A percentile compares a stretch with the other conserved stretches of the same genome.
These are phyloP conservation scores for Cygnus atratus DNA, from an alignment of 2,113 vertebrate species.

Conservation along the genomic window DNA sequence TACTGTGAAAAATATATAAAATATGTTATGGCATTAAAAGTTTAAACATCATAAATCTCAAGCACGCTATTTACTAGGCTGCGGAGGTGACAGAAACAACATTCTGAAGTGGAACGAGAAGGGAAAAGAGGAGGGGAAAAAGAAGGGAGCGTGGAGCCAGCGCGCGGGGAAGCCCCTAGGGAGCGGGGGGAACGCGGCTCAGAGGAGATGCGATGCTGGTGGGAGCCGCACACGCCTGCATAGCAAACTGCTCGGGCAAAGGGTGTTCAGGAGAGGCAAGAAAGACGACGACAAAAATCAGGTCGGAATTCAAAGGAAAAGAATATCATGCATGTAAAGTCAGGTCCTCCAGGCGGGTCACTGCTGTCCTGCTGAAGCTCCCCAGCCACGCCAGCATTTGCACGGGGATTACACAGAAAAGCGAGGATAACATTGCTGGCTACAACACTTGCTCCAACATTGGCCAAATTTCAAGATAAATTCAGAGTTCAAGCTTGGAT, in stretches of 20 bases:
- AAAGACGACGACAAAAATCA: background rate
- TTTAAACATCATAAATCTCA: slow-evolving; percentile 45
- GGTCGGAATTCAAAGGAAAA: too few relatives aligned
- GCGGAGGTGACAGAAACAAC: slow-evolving; percentile 67
- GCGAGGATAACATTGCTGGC: background rate
- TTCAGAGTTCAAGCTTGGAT: background rate
- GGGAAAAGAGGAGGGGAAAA: slow-evolving; percentile 25
- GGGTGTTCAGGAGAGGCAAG: background rate
- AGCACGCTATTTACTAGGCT: background rate
- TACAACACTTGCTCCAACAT: background rate
- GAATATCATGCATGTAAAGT: background rate
- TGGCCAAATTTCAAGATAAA: background rate
- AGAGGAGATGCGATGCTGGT: background rate
- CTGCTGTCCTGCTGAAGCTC: background rate
- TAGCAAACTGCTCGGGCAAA: background rate
- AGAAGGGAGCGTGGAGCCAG: background rate
- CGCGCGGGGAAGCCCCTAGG: background rate
- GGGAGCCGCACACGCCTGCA: too few relatives aligned
- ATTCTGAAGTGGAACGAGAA: slow-evolving; percentile 37
- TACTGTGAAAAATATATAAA: background rate
- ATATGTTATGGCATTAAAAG: background rate
- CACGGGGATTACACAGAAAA: background rate
- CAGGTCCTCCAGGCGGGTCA: accelerated
- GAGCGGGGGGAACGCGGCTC: background rate
- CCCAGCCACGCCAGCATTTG: background rate